A percentile compares a stretch with the other conserved stretches of the same genome.
Conservation (phyloP, 1,140 invertebrate species). For the Drosophila yakuba region DNA sequence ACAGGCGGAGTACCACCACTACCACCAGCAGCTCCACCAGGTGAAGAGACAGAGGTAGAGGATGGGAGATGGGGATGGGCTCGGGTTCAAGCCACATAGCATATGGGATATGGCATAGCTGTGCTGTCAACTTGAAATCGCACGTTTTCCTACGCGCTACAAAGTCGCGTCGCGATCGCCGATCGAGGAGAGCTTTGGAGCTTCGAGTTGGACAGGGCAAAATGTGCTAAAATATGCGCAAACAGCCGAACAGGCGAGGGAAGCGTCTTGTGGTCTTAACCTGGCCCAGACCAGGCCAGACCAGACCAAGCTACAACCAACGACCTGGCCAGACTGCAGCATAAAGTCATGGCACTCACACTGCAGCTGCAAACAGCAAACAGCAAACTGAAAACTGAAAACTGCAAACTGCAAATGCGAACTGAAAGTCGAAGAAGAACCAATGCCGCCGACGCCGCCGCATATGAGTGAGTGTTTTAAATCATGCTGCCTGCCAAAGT, state of each 20-base stretch:
- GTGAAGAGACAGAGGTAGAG: conserved; percentile 10
- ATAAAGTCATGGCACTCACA: conserved; percentile 61
- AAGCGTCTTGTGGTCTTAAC: conserved; percentile 34
- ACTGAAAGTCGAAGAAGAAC: conserved; percentile 10
- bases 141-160: conserved; percentile 81
- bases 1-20: background rate
- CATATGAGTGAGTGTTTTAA: conserved; percentile 82
- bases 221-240: conserved; percentile 84
- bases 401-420: background rate
- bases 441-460: conserved; percentile 21
- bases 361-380: conserved; percentile 37
- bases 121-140: conserved; percentile 81
- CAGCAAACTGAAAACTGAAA: background rate
- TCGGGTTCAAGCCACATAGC: conserved; percentile 65
- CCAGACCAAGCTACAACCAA: background rate
- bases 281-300: conserved; percentile 29
- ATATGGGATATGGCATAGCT: conserved; percentile 62
- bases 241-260: conserved; percentile 52
- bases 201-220: conserved; percentile 42
- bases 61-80: conserved; percentile 46
- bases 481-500: conserved; percentile 84
- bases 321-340: conserved; percentile 23
- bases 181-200: conserved; percentile 56
- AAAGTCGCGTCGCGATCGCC: conserved; percentile 68
- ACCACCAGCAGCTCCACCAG: too few relatives aligned